Base-by-base conservation (phyloP, 2,888 invertebrate species). In the Ichneumoninae sp. region DNA sequence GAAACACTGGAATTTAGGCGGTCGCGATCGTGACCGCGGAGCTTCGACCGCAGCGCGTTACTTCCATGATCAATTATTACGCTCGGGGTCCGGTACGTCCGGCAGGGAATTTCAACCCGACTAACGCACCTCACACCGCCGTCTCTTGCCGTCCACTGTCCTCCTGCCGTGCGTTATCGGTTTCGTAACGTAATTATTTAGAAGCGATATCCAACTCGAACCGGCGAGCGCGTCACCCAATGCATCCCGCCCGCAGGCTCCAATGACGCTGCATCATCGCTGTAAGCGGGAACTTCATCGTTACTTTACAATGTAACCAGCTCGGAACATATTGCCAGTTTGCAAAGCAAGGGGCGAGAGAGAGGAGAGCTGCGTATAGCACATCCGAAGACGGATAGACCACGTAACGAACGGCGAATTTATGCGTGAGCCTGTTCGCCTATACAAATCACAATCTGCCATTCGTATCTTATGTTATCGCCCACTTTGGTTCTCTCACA, bases 21-120 rank as follows among this genome's bases (percentile, higher is more conserved):
- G 74, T 77, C 76, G 66, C 50, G 71, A 83, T 76, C 79, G 81
- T 76, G 79, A 85, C 85, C 86, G 47, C 70, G 76, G 71, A 69
- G 71, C 63, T 71, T 81, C 75, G 74, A 86, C 81, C 85, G 81
- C 83, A 81, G 70, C 82, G 77, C 60, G 83, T 78, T 86, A 87
- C 82, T 89, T 87, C 83, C 80, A 85, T 86, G 87, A 89, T 89
- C 88, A 90, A 90, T 90, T 89, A 90, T 90, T 87, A 80, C 83
- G 79, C 83, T 66, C 40, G 69, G 54, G 52, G 47, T 66, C 65
- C 54, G 19, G 66, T 40, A 79, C 70, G 74, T 81, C 77, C 83
- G 70, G 87, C 88, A 85, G 86, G 85, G 86, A 88, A 88, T 88
- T 88, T 89, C 85, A 84, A 85, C 78, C 65, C 83, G 85, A 84